phyloP scores from a whole-genome alignment of 1,140 invertebrate species.

The Brachionus manjavacas region DNA sequence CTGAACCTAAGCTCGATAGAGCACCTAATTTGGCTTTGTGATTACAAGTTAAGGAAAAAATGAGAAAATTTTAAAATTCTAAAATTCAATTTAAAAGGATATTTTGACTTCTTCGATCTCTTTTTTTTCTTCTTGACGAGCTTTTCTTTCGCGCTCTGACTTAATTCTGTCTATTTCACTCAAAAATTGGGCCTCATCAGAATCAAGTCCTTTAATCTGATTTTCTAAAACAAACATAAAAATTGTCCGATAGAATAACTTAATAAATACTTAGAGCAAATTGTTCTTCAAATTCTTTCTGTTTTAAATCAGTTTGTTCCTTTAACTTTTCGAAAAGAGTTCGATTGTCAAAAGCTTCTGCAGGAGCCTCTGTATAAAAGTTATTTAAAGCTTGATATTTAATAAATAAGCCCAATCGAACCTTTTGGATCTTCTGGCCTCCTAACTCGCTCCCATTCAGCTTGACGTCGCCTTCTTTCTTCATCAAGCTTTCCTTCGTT shows the following conservation, averaged over 20 bases:
- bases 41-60: constrained; percentile 13
- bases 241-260: background rate
- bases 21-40: constrained; percentile 8
- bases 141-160: background rate
- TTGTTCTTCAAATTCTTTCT: constrained; percentile 33
- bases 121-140: constrained; percentile 7
- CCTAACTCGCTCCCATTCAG: constrained; percentile 41
- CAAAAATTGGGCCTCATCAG: constrained; percentile 36
- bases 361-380: constrained; percentile 33
- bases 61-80: background rate
- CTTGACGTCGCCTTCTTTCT: constrained; percentile 36
- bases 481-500: constrained; percentile 28
- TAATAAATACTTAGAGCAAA: constrained; percentile 32
- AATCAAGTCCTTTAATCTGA: constrained; percentile 29
- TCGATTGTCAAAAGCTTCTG: constrained; percentile 38
- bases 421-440: constrained; percentile 25
- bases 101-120: constrained; percentile 42
- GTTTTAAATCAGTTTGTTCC: constrained; percentile 36
- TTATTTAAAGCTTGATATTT: background rate
- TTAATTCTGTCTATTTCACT: constrained; percentile 16
- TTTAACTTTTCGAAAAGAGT: constrained; percentile 17
- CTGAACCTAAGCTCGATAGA: background rate
- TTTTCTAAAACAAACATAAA: constrained; percentile 20
- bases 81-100: constrained; percentile 22
- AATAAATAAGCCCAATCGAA: background rate